A percentile compares a stretch with the other conserved stretches of the same genome.
Conservation (phyloP, 2,797 vertebrate genomes). For the Micromesistius poutassou region DNA sequence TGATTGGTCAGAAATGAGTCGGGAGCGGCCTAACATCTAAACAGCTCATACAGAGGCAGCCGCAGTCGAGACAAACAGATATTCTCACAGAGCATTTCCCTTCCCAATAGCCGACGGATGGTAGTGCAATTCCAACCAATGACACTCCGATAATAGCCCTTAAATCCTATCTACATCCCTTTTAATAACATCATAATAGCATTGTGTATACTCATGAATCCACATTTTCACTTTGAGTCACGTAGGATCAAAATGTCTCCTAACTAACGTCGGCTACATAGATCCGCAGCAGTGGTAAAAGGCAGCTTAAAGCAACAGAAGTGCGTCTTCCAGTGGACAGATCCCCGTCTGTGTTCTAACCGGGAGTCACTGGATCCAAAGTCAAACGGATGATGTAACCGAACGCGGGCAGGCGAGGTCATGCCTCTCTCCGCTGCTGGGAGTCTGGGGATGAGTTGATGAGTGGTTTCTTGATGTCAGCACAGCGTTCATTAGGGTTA, state of each 20-base stretch:
- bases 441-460: conserved; percentile 70
- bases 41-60: not conserved
- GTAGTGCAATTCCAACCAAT: not conserved
- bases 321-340: conserved; percentile 41
- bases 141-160: not conserved
- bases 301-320: conserved; percentile 22
- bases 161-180: too few species aligned
- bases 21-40: not conserved
- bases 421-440: conserved; percentile 61
- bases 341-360: conserved; percentile 48
- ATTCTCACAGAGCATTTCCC: not conserved
- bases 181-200: not conserved
- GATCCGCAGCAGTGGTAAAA: conserved; percentile 30
- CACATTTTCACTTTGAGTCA: not conserved
- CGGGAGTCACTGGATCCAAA: conserved; percentile 59
- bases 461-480: conserved; percentile 65
- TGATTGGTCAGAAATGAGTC: not conserved
- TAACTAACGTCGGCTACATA: not conserved
- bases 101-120: not conserved
- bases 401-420: conserved; percentile 45
- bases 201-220: not conserved
- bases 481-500: conserved; percentile 40
- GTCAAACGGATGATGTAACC: conserved; percentile 71
- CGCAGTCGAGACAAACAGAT: not conserved
- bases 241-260: not conserved